phyloP scores from a whole-genome alignment of 2,888 invertebrate genomes.

The Pogonocherus hispidulus region DNA sequence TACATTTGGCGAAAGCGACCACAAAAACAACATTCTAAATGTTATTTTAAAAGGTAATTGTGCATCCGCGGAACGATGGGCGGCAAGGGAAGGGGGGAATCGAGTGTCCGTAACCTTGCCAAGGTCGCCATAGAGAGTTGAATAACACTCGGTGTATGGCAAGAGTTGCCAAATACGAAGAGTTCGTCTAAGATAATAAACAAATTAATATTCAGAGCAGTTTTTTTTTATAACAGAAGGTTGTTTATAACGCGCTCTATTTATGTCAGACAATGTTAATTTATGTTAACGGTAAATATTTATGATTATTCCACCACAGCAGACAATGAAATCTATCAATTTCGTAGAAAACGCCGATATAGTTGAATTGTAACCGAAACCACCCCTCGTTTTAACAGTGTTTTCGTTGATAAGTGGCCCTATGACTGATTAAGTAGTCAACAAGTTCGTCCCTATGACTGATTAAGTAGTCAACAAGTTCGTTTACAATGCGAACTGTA shows the following conservation, averaged over 20 bases:
- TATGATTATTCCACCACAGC: too few species aligned
- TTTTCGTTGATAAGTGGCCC: too few species aligned
- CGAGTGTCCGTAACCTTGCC: slow-evolving; percentile 62
- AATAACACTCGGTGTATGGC: slow-evolving; percentile 56
- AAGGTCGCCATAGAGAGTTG: slow-evolving; percentile 65
- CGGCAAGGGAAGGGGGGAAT: slow-evolving; percentile 23
- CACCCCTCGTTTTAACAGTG: too few species aligned
- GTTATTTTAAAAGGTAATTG: slow-evolving; percentile 49
- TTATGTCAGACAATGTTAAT: background rate
- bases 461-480: too few species aligned
- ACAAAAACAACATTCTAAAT: slow-evolving; percentile 48
- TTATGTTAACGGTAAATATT: background rate
- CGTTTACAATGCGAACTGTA: too few species aligned
- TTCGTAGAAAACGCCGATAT: too few species aligned
- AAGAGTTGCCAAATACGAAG: slow-evolving; percentile 42
- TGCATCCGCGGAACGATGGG: slow-evolving; percentile 43
- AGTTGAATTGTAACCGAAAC: too few species aligned
- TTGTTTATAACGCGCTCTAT: background rate
- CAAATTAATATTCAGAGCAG: slow-evolving; percentile 2
- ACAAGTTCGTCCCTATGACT: too few species aligned
- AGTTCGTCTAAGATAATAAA: slow-evolving; percentile 11
- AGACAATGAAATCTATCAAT: too few species aligned
- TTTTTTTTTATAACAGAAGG: background rate
- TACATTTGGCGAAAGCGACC: slow-evolving; percentile 54
- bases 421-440: too few species aligned